These are phyloP conservation scores for Taxidea taxus DNA, from an alignment of 2,113 vertebrate species.

Conservation along the genomic window DNA sequence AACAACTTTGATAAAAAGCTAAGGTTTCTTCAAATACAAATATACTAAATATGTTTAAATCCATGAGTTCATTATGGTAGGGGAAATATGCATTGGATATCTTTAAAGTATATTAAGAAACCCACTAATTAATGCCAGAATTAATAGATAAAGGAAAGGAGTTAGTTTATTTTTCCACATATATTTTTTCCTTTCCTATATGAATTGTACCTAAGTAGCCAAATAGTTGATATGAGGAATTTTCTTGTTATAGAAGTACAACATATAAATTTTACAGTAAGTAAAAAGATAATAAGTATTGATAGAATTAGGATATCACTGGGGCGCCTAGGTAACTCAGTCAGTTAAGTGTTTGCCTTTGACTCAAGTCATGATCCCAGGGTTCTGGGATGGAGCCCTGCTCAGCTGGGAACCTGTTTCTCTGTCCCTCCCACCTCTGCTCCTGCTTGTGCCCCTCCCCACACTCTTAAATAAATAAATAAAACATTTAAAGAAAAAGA, in stretches of 20 bases:
- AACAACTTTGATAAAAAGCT: neutral
- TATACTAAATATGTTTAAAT: neutral
- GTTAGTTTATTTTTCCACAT: neutral
- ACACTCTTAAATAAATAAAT: neutral
- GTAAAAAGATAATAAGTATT: neutral
- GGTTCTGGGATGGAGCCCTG: neutral
- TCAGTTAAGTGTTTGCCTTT: neutral
- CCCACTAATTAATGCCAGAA: neutral
- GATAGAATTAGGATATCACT: neutral
- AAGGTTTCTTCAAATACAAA: neutral
- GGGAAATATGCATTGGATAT: neutral
- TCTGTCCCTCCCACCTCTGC: no score
- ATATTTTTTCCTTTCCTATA: neutral
- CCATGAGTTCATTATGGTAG: neutral
- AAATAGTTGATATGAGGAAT: neutral
- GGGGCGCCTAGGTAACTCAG: neutral
- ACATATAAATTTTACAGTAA: neutral
- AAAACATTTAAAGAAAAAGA: neutral
- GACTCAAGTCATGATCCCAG: neutral
- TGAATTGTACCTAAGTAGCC: neutral
- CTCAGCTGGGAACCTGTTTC: no score
- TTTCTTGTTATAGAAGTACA: neutral
- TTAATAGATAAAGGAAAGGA: neutral
- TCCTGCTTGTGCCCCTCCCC: neutral
- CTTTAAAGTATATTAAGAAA: neutral